Evolutionary conservation across 2,797 vertebrate genomes (phyloP).

Genomic region (Falco naumanni): DNA sequence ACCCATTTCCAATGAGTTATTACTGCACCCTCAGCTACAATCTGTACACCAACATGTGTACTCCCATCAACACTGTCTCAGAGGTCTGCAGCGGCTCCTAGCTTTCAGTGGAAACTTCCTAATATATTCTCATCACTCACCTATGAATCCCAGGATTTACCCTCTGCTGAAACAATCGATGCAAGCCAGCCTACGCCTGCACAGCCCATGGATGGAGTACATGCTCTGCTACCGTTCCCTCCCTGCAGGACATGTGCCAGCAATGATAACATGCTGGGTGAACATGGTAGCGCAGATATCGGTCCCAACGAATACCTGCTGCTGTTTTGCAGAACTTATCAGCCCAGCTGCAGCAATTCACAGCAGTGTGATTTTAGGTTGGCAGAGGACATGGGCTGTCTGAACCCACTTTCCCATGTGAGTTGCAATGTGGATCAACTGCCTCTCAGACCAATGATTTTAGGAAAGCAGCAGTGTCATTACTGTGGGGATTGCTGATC

Average conservation of each 20-base stretch:
- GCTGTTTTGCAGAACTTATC: neutral
- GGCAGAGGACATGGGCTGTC: neutral
- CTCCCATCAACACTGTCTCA: neutral
- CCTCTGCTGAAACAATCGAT: rapidly evolving
- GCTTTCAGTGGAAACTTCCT: neutral
- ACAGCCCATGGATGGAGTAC: neutral
- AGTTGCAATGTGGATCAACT: neutral
- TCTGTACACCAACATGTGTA: neutral
- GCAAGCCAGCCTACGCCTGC: neutral
- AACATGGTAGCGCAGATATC: neutral
- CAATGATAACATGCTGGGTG: neutral
- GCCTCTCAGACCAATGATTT: neutral
- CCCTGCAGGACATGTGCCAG: neutral
- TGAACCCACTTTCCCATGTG: neutral
- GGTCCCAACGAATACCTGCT: neutral
- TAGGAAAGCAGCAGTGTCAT: neutral
- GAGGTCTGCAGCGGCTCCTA: neutral
- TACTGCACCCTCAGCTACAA: neutral
- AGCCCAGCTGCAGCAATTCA: neutral
- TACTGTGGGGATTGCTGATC: neutral
- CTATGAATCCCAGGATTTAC: neutral
- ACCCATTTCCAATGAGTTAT: neutral
- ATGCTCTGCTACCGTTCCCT: neutral
- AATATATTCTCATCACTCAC: neutral
- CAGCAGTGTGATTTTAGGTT: neutral